Percentiles rank a stretch among this genome's conserved stretches.
These are phyloP conservation scores for Toxotes chatareus DNA, from an alignment of 2,113 vertebrate genomes.

Conservation along the genomic window DNA sequence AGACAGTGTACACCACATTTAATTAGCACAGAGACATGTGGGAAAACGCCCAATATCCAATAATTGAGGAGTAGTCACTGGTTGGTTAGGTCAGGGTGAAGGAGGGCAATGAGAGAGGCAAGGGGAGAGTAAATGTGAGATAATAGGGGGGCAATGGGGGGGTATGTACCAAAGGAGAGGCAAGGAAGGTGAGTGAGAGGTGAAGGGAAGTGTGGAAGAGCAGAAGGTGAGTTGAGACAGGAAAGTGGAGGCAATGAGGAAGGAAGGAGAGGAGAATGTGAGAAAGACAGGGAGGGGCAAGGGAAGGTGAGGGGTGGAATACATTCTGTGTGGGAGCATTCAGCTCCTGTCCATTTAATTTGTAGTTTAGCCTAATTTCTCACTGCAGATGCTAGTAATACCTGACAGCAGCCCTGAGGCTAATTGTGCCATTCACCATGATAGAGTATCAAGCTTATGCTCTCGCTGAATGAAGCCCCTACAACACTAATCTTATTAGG, in stretches of 20 bases:
- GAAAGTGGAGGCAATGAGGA: conserved; percentile 45
- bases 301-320: conserved; percentile 59
- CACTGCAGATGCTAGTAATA: conserved; percentile 51
- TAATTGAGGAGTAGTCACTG: conserved; percentile 88
- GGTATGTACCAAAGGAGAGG: too few relatives aligned
- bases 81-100: conserved; percentile 76
- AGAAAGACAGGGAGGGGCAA: neutral
- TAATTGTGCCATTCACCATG: conserved; percentile 68
- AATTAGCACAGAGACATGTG: conserved; percentile 93
- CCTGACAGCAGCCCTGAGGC: conserved; percentile 58
- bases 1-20: conserved; percentile 95
- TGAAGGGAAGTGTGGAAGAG: neutral
- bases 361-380: conserved; percentile 82
- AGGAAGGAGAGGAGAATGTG: neutral
- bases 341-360: conserved; percentile 85
- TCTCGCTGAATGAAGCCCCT: conserved; percentile 2
- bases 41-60: conserved; percentile 93
- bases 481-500: conserved; percentile 24
- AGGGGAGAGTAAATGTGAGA: conserved; percentile 83
- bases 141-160: conserved; percentile 42
- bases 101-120: neutral
- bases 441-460: conserved; percentile 37
- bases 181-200: neutral
- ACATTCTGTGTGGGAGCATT: conserved; percentile 83
- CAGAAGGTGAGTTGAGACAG: conserved; percentile 78